Conservation (phyloP, 2,113 vertebrate species). For the Myiopsitta monachus region DNA sequence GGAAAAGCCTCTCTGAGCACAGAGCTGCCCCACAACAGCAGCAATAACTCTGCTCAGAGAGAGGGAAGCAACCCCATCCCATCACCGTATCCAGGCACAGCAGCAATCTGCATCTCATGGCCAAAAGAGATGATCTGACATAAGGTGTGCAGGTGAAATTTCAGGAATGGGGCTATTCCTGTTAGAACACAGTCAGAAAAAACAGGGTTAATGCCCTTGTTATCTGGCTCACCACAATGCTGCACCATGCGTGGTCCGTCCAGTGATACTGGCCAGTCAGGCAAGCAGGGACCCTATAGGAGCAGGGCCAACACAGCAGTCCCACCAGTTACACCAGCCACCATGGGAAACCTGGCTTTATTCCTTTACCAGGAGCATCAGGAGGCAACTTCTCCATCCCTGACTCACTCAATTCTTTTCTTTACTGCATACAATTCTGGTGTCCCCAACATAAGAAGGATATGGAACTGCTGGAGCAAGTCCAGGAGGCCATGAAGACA, state of each 20-base stretch:
- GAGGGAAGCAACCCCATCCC: background rate
- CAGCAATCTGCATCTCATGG: fast-evolving
- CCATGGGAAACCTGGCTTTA: background rate
- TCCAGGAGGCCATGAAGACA: background rate
- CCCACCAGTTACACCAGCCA: background rate
- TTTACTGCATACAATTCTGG: background rate
- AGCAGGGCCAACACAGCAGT: background rate
- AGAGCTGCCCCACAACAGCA: background rate
- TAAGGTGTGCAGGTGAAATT: background rate
- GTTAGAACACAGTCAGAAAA: background rate
- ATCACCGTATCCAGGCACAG: fast-evolving
- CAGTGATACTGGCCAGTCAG: background rate
- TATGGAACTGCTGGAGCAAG: background rate
- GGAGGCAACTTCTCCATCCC: background rate
- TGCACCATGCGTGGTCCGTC: fast-evolving
- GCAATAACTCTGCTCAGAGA: background rate
- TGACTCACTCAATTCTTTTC: background rate
- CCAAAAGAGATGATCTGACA: background rate
- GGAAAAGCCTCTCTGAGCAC: background rate
- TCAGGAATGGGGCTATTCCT: background rate
- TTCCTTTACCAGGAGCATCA: background rate
- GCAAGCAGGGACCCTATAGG: background rate
- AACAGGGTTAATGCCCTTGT: background rate
- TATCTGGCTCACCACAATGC: background rate
- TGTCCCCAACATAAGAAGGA: background rate